Base-by-base conservation (phyloP, 2,888 invertebrate genomes). In the Drosophila longiperda region DNA sequence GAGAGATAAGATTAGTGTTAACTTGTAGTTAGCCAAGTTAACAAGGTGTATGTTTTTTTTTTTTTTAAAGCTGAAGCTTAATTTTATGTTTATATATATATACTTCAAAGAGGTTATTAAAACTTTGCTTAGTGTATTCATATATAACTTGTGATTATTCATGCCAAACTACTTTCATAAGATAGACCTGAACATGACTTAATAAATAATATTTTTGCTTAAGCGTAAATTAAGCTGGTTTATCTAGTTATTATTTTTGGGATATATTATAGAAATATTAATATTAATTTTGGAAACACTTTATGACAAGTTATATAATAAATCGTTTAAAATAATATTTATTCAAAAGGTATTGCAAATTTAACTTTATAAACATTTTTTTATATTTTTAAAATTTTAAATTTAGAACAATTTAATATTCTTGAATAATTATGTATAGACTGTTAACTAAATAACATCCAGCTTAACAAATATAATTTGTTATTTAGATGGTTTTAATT, bases 1-100 rank as follows among this genome's bases (percentile, higher is more conserved):
- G 12, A 34, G 34, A 34, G 12, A 29, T 29, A 6, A 34, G 34
- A 34, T 34, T 11, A 15, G 5, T 34, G 6, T 34, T 60, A 26
- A 33, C 42, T 45, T 36, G 12, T n/a, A 36, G 32, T 8, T 45
- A 26, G 33, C 32, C 12, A 64, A 49, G 40, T 33, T 42, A 58
- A 62, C 33, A 42, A 58, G 26, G 15, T 57, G n/a, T 29, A 29
- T 5, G 29, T 29, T 29, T 29, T 29, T 29, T 0, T 29, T 29
- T 29, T 29, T 6, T 29, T 29, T 29, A 1, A 29, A 29, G 29
- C 29, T 6, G 29, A 1, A 29, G 29, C 29, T 29, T 29, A 29
- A 5, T 29, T 29, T 29, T 4, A 0, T 26, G 26, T 26, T 26
- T 26, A 29, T 29, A 6, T 34, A 33, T 34, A 34, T 12, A 34